A percentile compares a stretch with the other conserved stretches of the same genome.
phyloP scores from a whole-genome alignment of 2,888 invertebrate genomes.

The Melikaiella ostensackeni region DNA sequence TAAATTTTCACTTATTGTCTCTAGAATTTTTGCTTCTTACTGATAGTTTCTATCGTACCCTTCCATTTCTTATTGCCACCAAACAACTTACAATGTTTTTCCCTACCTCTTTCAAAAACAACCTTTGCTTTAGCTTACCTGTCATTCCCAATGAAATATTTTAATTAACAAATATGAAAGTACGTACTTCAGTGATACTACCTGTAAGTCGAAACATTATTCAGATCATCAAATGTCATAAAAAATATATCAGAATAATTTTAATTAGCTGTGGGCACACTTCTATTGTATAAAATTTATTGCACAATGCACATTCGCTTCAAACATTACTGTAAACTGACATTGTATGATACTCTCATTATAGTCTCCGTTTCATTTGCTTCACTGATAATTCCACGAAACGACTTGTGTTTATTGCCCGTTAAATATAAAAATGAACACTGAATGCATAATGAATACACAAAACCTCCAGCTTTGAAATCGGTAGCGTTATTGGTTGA shows the following conservation, averaged over 20 bases:
- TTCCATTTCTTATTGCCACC: too few species aligned
- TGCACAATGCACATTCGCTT: background rate
- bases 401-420: constrained; percentile 2
- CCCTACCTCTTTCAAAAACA: too few species aligned
- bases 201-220: background rate
- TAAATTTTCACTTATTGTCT: too few species aligned
- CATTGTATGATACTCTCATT: background rate
- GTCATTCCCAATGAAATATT: too few species aligned
- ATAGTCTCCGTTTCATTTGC: background rate
- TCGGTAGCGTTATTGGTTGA: constrained; percentile 15
- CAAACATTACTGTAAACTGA: background rate
- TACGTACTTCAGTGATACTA: background rate
- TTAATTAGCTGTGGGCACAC: background rate
- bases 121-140: too few species aligned
- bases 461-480: background rate
- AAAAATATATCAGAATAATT: background rate
- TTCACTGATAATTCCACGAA: constrained; percentile 5
- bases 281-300: background rate
- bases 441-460: constrained; percentile 16
- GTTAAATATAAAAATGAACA: constrained; percentile 26
- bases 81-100: too few species aligned
- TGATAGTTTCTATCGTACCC: too few species aligned
- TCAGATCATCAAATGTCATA: background rate
- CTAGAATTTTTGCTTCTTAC: too few species aligned
- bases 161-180: too few species aligned